Conservation (phyloP, 2,113 vertebrate genomes). For the Elephantulus edwardii region DNA sequence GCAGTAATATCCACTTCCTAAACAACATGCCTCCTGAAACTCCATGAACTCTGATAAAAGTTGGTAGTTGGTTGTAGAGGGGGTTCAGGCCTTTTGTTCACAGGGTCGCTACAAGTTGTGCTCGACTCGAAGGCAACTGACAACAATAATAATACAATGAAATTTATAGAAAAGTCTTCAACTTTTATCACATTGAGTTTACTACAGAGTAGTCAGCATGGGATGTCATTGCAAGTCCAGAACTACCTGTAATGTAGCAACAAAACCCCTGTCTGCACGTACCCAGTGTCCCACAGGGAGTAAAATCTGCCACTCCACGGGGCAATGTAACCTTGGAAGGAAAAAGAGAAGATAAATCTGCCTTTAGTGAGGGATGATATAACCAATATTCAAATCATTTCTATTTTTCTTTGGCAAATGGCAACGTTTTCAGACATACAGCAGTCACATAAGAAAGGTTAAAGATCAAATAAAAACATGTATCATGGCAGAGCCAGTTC, state of each 20-base stretch:
- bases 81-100: too few relatives aligned
- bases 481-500: background rate
- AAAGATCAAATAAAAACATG: slow-evolving; percentile 5
- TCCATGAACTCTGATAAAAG: too few relatives aligned
- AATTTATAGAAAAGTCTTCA: too few relatives aligned
- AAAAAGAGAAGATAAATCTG: slow-evolving; percentile 64
- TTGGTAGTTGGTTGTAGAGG: too few relatives aligned
- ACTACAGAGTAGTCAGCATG: too few relatives aligned
- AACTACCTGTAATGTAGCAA: background rate
- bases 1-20: too few relatives aligned
- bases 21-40: too few relatives aligned
- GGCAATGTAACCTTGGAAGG: slow-evolving; percentile 94
- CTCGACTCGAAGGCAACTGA: too few relatives aligned
- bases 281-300: slow-evolving; percentile 99
- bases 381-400: slow-evolving; percentile 45
- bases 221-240: background rate
- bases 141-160: too few relatives aligned
- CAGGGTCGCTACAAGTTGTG: too few relatives aligned
- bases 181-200: too few relatives aligned
- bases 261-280: slow-evolving; percentile 79
- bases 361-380: slow-evolving; percentile 20
- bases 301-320: slow-evolving; percentile 99
- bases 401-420: slow-evolving; percentile 16
- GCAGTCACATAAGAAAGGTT: slow-evolving; percentile 1
- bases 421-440: background rate